Base-by-base conservation (phyloP, 1,140 invertebrate genomes). In the Panagrolaimus sp. region DNA sequence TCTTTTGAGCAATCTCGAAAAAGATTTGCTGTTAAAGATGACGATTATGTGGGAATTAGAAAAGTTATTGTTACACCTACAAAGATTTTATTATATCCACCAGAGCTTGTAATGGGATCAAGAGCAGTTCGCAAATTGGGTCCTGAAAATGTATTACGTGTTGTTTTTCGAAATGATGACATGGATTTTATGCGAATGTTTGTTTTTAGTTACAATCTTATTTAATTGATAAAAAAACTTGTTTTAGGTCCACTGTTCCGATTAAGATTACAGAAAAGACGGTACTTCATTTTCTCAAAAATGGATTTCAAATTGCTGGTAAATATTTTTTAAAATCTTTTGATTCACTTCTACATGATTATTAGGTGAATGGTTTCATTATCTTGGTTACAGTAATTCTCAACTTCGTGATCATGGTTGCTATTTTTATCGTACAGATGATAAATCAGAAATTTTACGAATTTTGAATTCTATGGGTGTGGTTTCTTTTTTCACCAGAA, bases 41-140 rank as follows among this genome's bases (percentile, higher is more conserved):
- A 63, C 0, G 20, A 27, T 27, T 63, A 27, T n/a, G 2, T 63
- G 9, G 16, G 38, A 9, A 27, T 63, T 38, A 3, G 62, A 9
- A 63, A 63, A 16, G 62, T 27, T 42, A 63, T 63, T 27, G 27
- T 63, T 13, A 63, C 62, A 4, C 62, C 62, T 16, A 63, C 62
- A 0, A 42, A 27, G 11, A 27, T 63, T 5, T 14, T 63, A 16
- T 27, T 42, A 1, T 42, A 63, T 14, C 27, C 42, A 16, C 27
- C 62, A 14, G 62, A 63, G 16, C 62, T 11, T 1, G 38, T 63
- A 9, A 63, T 63, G 62, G 27, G 27, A n/a, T 42, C 14, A 9
- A 9, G 62, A 14, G 27, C 27, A 27, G 14, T 63, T 13, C 11
- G 62, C 14, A 31, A 63, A 13, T 27, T 42, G 7, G 62, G 38